Evolutionary conservation across 2,888 invertebrate species (phyloP), one percentile per base, ranked within the genome.

Genomic region (Acleris laterana): DNA sequence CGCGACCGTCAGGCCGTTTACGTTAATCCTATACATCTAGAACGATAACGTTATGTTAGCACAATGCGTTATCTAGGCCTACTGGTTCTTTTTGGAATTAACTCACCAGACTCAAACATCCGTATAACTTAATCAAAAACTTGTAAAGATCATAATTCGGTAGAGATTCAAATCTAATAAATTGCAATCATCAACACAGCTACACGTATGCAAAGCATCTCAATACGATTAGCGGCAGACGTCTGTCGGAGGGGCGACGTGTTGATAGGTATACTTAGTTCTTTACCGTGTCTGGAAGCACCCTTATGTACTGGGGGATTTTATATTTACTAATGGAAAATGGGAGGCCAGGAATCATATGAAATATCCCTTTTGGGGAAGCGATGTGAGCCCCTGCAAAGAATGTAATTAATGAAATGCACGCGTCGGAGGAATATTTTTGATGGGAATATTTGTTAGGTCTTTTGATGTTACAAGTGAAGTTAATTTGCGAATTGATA

Each of bases 251-350:
- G 64, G 66, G 22, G 65, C 28, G 62, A 62, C 66, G 61, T 62
- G 62, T 62, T 62, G 57, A 66, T 66, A n/a, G n/a, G n/a, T n/a
- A 66, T 66, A 66, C 62, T 66, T 66, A 62, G 61, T 51, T 65
- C 65, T 60, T 65, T 61, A 56, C 61, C 25, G 28, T 38, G 66
- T 65, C 65, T 65, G 65, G 60, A 42, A 51, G 42, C 66, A 57
- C 66, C 65, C 65, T 51, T 66, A 66, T 66, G 56, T 66, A 66
- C 61, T 22, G 50, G 62, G 52, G 57, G 58, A 49, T 59, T 49
- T 59, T 49, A 59, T 59, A 59, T 49, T 32, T 25, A 57, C 57
- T 46, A 57, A 57, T 51, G 51, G 25, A 9, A 17, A 17, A 19
- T 28, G 17, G 57, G 25, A 59, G 25, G 46, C 16, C 25, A 20